A percentile compares a stretch with the other conserved stretches of the same genome.
Conservation (phyloP, 2,888 invertebrate genomes). For the Chesias legatella region DNA sequence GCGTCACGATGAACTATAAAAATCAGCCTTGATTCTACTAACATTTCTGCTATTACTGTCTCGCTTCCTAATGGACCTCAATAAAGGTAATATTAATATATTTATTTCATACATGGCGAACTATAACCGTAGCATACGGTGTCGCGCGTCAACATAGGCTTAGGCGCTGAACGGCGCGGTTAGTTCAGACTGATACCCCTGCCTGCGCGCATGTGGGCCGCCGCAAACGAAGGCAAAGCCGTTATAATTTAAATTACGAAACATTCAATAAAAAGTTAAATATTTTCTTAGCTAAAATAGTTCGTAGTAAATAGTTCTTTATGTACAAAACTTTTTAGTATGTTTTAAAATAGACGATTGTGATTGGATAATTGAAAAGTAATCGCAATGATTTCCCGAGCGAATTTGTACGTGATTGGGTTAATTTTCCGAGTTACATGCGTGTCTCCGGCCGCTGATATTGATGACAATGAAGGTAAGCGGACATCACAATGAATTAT, state of each 20-base stretch:
- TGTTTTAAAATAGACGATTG: constrained; percentile 16
- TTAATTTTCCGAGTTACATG: constrained; percentile 58
- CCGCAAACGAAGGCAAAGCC: constrained; percentile 11
- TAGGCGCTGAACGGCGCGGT: constrained; percentile 22
- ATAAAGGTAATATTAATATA: too few species aligned
- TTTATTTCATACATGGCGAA: too few species aligned
- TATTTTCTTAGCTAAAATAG: too few species aligned
- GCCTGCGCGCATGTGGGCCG: constrained; percentile 40
- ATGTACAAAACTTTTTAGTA: too few species aligned
- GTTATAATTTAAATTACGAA: constrained; percentile 17
- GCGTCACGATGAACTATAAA: too few species aligned
- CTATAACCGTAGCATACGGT: too few species aligned
- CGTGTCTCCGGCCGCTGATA: constrained; percentile 63
- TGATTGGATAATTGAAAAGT: constrained; percentile 21
- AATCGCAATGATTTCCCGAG: constrained; percentile 45
- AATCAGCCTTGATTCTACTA: too few species aligned
- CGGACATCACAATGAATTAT: too few species aligned
- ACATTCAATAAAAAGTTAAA: background rate
- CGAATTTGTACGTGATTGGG: constrained; percentile 55
- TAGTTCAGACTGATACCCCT: constrained; percentile 27
- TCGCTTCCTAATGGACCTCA: too few species aligned
- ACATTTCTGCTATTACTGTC: too few species aligned
- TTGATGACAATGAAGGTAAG: constrained; percentile 64
- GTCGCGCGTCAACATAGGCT: too few species aligned
- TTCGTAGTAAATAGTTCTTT: too few species aligned